These are phyloP conservation scores for Drosophila sturtevanti DNA, from an alignment of 1,140 invertebrate species.

Conservation along the genomic window DNA sequence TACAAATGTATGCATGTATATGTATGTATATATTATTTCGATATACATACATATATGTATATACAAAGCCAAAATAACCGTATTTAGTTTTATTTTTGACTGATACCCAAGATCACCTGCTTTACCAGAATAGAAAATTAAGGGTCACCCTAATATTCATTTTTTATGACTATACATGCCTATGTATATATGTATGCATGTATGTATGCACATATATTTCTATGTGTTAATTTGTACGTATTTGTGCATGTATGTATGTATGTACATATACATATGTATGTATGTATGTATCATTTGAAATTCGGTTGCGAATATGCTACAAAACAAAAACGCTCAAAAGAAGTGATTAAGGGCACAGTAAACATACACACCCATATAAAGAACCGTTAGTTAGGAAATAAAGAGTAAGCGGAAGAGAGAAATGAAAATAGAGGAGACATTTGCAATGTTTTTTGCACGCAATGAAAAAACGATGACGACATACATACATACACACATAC, in stretches of 20 bases:
- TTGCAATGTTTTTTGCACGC: conserved; percentile 30
- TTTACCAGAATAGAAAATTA: conserved; percentile 10
- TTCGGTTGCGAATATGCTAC: neutral
- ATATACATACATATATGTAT: too few species aligned
- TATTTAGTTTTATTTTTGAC: too few species aligned
- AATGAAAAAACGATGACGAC: conserved; percentile 47
- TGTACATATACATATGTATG: too few species aligned
- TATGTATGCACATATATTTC: too few species aligned
- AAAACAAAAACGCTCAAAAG: neutral
- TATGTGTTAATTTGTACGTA: too few species aligned
- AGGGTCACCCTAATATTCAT: neutral
- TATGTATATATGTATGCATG: too few species aligned
- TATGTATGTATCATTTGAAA: neutral
- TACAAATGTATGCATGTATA: too few species aligned
- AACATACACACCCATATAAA: neutral
- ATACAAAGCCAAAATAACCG: too few species aligned
- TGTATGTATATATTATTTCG: too few species aligned
- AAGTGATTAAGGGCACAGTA: conserved; percentile 3
- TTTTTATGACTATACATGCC: too few species aligned
- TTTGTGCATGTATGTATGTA: too few species aligned
- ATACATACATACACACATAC: conserved; percentile 16
- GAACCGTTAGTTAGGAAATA: neutral
- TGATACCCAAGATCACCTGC: too few species aligned
- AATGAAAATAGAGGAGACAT: conserved; percentile 14
- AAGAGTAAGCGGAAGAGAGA: neutral